phyloP scores from a whole-genome alignment of 2,113 vertebrate genomes.

The Chlamydotis undulata region DNA sequence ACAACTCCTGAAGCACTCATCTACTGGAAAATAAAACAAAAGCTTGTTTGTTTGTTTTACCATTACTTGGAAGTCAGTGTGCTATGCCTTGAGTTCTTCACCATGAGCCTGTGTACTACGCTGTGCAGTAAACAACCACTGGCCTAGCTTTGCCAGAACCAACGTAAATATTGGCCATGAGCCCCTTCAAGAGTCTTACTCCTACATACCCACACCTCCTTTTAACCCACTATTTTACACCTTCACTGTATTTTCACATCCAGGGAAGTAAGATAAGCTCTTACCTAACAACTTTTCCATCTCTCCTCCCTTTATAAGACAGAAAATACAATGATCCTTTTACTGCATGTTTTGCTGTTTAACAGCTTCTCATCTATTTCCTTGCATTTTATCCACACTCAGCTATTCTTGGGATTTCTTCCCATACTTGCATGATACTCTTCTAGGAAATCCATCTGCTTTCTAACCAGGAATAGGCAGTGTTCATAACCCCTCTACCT shows the following conservation, averaged over 20 bases:
- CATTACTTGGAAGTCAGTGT: background rate
- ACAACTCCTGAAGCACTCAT: background rate
- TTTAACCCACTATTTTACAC: background rate
- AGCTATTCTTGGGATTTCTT: background rate
- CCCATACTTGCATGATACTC: background rate
- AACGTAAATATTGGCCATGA: background rate
- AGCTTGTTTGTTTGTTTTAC: background rate
- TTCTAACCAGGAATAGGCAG: background rate
- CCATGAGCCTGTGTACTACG: rapidly evolving
- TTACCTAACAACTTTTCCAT: background rate
- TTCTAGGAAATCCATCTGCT: background rate
- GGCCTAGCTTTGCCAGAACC: background rate
- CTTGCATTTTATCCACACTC: background rate
- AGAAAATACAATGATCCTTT: background rate
- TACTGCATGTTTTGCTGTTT: background rate
- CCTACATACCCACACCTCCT: background rate
- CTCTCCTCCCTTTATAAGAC: background rate
- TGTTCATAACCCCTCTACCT: background rate
- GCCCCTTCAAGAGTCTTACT: background rate
- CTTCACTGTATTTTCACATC: background rate
- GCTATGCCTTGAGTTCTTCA: background rate
- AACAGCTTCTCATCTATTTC: background rate
- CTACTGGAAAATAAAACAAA: background rate
- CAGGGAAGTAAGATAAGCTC: background rate
- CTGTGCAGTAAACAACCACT: background rate